Conservation (phyloP, 2,888 invertebrate genomes). For the Sisyra terminalis region DNA sequence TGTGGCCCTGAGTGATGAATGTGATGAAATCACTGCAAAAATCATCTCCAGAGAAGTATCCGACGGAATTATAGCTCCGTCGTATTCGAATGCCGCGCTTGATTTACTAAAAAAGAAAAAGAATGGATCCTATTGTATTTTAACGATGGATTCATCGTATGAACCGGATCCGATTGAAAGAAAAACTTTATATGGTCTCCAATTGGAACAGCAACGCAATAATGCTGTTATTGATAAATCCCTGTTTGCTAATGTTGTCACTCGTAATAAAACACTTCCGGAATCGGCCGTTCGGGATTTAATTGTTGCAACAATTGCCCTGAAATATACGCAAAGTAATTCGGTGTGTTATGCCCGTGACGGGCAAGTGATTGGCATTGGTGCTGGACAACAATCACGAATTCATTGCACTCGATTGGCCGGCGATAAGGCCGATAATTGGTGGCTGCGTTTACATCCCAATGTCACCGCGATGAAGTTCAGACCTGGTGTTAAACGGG, state of each 20-base stretch:
- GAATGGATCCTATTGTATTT: slow-evolving; percentile 75
- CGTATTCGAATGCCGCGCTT: slow-evolving; percentile 69
- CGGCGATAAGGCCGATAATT: slow-evolving; percentile 92
- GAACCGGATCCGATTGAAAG: slow-evolving; percentile 68
- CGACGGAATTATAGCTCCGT: slow-evolving; percentile 96
- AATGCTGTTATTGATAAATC: slow-evolving; percentile 63
- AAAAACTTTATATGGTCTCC: slow-evolving; percentile 68
- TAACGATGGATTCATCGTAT: slow-evolving; percentile 73
- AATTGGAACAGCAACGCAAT: slow-evolving; percentile 77
- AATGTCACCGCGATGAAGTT: slow-evolving; percentile 69
- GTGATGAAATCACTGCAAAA: slow-evolving; percentile 79
- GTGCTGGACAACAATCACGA: slow-evolving; percentile 97
- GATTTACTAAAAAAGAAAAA: slow-evolving; percentile 87
- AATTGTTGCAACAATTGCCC: slow-evolving; percentile 86
- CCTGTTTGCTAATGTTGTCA: slow-evolving; percentile 69
- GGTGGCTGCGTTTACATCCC: slow-evolving; percentile 95
- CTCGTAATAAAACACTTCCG: slow-evolving; percentile 47
- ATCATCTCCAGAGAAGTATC: slow-evolving; percentile 91
- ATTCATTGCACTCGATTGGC: slow-evolving; percentile 97
- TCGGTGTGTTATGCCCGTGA: slow-evolving; percentile 93
- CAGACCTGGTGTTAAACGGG: slow-evolving; percentile 69
- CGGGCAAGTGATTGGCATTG: slow-evolving; percentile 87
- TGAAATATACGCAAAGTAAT: slow-evolving; percentile 97
- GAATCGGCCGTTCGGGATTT: slow-evolving; percentile 71
- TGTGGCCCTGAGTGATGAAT: slow-evolving; percentile 79